A percentile compares a stretch with the other conserved stretches of the same genome.
These are phyloP conservation scores for Microcebus ravelobensis DNA, from an alignment of 2,113 vertebrate species.

Conservation along the genomic window DNA sequence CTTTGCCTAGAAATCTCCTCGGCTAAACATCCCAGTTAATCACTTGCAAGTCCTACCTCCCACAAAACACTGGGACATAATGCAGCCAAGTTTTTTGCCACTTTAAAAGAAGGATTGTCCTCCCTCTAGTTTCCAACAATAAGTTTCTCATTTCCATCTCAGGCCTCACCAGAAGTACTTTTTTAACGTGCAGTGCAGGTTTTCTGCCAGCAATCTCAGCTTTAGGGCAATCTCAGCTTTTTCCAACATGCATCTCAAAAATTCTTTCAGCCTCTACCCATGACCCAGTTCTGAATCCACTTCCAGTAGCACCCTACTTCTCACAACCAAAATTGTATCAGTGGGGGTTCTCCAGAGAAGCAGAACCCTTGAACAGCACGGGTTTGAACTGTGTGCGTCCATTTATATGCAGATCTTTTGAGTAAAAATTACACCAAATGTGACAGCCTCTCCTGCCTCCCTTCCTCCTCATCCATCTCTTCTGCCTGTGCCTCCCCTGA, in stretches of 20 bases:
- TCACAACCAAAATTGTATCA: too few species aligned
- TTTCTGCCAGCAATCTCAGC: background rate
- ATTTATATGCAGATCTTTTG: background rate
- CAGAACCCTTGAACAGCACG: background rate
- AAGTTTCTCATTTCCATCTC: background rate
- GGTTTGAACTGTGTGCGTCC: background rate
- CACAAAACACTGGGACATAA: background rate
- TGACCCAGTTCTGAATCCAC: background rate
- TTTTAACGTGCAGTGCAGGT: too few species aligned
- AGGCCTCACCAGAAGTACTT: background rate
- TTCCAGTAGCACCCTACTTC: too few species aligned
- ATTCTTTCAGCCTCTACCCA: background rate
- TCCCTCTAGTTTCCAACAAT: background rate
- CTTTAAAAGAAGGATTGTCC: background rate
- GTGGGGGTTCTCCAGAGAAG: background rate
- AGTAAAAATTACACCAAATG: background rate
- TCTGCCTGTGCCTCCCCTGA: too few species aligned
- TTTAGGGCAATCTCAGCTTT: background rate
- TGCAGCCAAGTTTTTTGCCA: background rate
- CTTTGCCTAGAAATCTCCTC: background rate
- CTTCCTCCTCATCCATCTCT: background rate
- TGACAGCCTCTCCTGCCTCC: background rate
- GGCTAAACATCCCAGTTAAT: background rate
- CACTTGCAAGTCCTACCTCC: background rate
- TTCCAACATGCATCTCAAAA: background rate